These are phyloP conservation scores for Venusia cambrica DNA, from an alignment of 2,888 invertebrate species.

Conservation along the genomic window DNA sequence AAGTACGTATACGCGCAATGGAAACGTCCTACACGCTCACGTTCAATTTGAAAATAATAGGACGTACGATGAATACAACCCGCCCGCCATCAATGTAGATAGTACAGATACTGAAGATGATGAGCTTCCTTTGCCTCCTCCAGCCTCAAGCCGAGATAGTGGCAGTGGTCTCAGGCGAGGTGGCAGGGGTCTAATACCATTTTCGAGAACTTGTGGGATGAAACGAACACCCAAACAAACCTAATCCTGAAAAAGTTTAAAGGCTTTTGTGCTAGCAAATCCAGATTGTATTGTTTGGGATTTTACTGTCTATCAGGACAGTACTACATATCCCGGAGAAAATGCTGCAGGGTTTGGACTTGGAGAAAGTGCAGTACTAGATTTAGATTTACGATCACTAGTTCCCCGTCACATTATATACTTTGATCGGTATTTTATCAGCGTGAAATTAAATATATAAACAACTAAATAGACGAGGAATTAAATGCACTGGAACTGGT, in stretches of 20 bases:
- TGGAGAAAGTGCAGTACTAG: constrained; percentile 9
- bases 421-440: constrained; percentile 14
- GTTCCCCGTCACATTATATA: constrained; percentile 11
- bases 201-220: constrained; percentile 17
- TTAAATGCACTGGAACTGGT: too few species aligned
- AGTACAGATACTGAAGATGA: constrained; percentile 1
- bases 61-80: constrained; percentile 1
- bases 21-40: too few species aligned
- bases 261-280: constrained; percentile 26
- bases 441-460: too few species aligned
- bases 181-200: too few species aligned
- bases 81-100: constrained; percentile 7
- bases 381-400: constrained; percentile 2
- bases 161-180: too few species aligned
- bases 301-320: constrained; percentile 23
- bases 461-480: too few species aligned
- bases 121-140: too few species aligned
- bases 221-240: constrained; percentile 22
- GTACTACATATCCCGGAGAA: constrained; percentile 17
- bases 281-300: constrained; percentile 23
- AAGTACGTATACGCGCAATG: too few species aligned
- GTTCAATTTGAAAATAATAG: not conserved
- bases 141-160: too few species aligned
- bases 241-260: constrained; percentile 24
- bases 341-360: constrained; percentile 6